Evolutionary conservation across 2,797 vertebrate species (phyloP), one percentile per base, ranked within the genome.

Genomic region (Gastrophryne carolinensis): DNA sequence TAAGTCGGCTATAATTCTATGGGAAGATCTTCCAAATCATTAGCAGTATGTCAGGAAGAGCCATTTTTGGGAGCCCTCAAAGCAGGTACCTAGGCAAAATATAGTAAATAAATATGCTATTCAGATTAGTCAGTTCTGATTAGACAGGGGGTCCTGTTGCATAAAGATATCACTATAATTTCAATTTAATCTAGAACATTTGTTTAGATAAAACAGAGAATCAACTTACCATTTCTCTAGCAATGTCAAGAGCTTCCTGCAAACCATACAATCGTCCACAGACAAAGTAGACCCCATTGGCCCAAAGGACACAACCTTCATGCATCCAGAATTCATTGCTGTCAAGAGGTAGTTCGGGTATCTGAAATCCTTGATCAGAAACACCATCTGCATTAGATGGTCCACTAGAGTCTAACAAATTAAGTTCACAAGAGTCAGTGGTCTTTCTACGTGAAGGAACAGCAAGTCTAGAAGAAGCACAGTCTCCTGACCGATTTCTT

Each of bases 241-340:
- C 94, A 73, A 96, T 96, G 92, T 98, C 97, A 87, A 98, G 92
- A 87, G 96, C 96, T 89, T 98, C 97, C 84, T 98, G 97, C 83
- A 99, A 91, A 85, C 98, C 98, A n/a, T 98, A 98, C 79, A 99
- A 93, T 83, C 90, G 94, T 84, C 98, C 98, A 69, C 94, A 98
- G 87, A 99, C 96, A 81, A 99, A 94, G 88, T 96, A 99, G 86
- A 99, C 92, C 62, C 97, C 98, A 84, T 97, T 98, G 88, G 98
- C 94, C 98, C 98, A 99, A 83, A 96, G 94, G 76, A 98, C 95
- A 83, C 98, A 99, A 82, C 94, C 93, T 88, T 98, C 97, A 0
- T 99, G 98, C 82, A 98, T 93, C 97, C 98, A 99, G 89, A 99
- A 93, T 93, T 99, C 98, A 86, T 98, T 95, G 53, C 95, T 95